Evolutionary conservation across 2,113 vertebrate species (phyloP).

Genomic region (Tenrec ecaudatus): DNA sequence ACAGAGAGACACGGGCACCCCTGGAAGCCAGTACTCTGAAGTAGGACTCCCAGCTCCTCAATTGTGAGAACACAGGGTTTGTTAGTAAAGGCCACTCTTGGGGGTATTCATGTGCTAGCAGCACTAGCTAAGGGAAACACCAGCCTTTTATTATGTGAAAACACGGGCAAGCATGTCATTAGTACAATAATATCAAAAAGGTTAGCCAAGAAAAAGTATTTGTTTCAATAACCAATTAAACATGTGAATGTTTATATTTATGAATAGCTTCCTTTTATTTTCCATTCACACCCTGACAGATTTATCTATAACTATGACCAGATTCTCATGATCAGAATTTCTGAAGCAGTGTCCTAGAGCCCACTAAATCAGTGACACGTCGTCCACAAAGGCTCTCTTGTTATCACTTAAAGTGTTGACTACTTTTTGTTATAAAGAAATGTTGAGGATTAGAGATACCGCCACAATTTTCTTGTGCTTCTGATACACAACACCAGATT

Average conservation of each 20-base stretch:
- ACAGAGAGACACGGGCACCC: not conserved
- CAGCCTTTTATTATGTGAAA: not conserved
- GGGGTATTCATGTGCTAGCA: not conserved
- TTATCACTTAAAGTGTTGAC: slow-evolving; percentile 10
- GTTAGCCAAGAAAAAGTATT: not conserved
- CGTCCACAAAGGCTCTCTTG: not conserved
- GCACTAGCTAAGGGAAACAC: too few relatives aligned
- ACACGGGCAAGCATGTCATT: not conserved
- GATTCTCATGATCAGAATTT: not conserved
- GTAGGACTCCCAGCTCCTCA: not conserved
- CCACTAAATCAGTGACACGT: not conserved
- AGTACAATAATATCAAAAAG: not conserved
- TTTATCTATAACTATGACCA: not conserved
- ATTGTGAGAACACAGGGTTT: not conserved
- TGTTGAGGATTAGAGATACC: slow-evolving; percentile 24
- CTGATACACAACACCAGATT: slow-evolving; percentile 22
- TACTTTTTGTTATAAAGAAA: not conserved
- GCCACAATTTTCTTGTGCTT: not conserved
- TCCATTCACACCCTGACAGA: not conserved
- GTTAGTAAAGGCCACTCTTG: not conserved
- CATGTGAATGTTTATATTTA: not conserved
- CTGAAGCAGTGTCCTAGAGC: not conserved
- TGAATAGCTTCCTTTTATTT: not conserved
- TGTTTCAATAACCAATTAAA: not conserved
- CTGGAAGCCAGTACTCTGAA: not conserved